Evolutionary conservation across 2,888 invertebrate species (phyloP), one percentile per base, ranked within the genome.

Genomic region (Axea sp.): DNA sequence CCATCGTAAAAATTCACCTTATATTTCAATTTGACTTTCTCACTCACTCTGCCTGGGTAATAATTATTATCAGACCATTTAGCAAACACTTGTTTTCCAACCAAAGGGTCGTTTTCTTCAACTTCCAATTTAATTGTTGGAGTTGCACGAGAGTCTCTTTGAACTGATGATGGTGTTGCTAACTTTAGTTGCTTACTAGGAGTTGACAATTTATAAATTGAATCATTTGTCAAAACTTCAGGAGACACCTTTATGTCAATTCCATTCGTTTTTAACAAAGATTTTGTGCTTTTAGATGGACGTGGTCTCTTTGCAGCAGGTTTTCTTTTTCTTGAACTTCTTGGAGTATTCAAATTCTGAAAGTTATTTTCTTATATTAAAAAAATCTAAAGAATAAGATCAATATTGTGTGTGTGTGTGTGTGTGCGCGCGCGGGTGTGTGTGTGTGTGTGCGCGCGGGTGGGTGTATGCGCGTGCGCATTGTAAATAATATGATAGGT

Each of bases 61-160:
- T 92, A 92, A 69, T 91, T 90, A 78, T 91, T 92, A 80, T 93
- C 92, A 0, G 91, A 90, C 92, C 93, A 93, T 83, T 91, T 91
- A 0, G 92, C 93, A 76, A 92, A 88, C 0, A 92, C 92, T 15
- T 83, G 78, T 24, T 82, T 83, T 0, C 86, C 86, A 1, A 82
- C 74, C n/a, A 85, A 45, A 1, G 80, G 77, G 12, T 84, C 84
- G 0, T 17, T 3, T 8, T 62, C 62, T 0, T 3, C 7, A 2
- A 30, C 2, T 3, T 57, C 73, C 4, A 4, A 19, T 4, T 19
- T 2, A 2, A 3, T 19, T 3, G 19, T 45, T 1, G 67, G 45
- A 5, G 64, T 45, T 1, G 39, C 28, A 5, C 17, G 24, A 3
- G 9, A 8, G 0, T 67, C 14, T 19, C 47, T 39, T 1, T 24